Evolutionary conservation across 1,140 invertebrate genomes (phyloP), one percentile per base, ranked within the genome.

Genomic region (Tetramorium alpestre): DNA sequence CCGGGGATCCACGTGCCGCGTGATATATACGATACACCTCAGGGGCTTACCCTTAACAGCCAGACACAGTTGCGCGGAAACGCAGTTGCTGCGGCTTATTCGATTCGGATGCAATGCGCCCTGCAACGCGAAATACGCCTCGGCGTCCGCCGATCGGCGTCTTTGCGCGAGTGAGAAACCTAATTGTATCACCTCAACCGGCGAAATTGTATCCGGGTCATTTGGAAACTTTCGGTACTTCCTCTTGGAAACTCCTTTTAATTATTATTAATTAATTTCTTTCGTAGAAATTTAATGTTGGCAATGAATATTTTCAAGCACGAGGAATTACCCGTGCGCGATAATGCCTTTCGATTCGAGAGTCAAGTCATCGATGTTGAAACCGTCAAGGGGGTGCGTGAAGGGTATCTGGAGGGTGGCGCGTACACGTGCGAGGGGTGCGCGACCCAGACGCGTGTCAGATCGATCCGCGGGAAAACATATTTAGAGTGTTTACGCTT

Each of bases 1-100:
- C 91, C 91, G 85, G 91, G 86, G 92, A 93, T 94, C 91, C 90
- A 88, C 89, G 82, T 87, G 90, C 90, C 90, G 91, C 92, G 92
- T 92, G 93, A 93, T 92, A 91, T 85, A 91, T 88, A 69, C 65
- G 91, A 90, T 90, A 92, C 90, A 92, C 89, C 86, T 91, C 91
- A 81, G 84, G 76, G 81, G 80, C 77, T 91, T 89, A 88, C 85
- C 81, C 86, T 89, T 92, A 85, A 88, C 86, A 86, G 86, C 22
- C 60, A 75, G 77, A 75, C 56, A 82, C 65, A 75, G 78, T 58
- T 75, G 62, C 82, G 64, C 28, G 60, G 81, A 72, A 73, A 60
- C 67, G 81, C 77, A 54, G 67, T 76, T 54, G 25, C 77, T 75
- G 80, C 54, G 80, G 80, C 80, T 84, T 84, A 84, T 62, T 84